These are phyloP conservation scores for Hypocryptadius cinnamomeus DNA, from an alignment of 2,113 vertebrate species.

Conservation along the genomic window DNA sequence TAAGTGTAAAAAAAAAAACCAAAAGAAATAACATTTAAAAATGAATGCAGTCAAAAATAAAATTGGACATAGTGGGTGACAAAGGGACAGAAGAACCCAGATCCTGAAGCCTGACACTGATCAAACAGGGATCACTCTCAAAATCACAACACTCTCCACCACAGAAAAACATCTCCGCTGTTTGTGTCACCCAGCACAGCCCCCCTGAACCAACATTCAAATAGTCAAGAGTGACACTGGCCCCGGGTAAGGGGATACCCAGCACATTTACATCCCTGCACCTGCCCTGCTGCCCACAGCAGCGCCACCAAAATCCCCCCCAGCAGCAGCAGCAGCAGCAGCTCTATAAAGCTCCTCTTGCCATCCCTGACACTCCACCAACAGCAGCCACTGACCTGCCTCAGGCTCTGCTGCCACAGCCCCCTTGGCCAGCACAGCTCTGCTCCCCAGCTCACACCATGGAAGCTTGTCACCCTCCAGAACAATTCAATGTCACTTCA, in stretches of 20 bases:
- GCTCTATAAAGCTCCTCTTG: not conserved
- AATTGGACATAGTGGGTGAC: too few species aligned
- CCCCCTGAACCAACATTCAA: not conserved
- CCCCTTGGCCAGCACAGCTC: not conserved
- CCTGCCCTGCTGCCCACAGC: not conserved
- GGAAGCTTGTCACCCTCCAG: too few species aligned
- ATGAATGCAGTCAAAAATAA: not conserved
- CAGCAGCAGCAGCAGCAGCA: not conserved
- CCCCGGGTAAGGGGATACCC: not conserved
- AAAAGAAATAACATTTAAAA: not conserved
- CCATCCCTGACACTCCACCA: not conserved
- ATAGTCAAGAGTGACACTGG: not conserved
- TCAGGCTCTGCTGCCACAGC: not conserved
- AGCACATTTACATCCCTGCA: slow-evolving; percentile 28
- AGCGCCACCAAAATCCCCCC: not conserved
- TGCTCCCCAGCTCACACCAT: not conserved
- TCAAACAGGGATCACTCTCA: rapidly evolving
- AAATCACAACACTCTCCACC: too few species aligned
- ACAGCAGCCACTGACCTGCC: not conserved
- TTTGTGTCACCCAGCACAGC: not conserved
- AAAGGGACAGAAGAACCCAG: not conserved
- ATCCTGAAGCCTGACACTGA: not conserved
- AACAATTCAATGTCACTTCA: too few species aligned
- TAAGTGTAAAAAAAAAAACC: not conserved
- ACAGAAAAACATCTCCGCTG: rapidly evolving